A percentile compares a stretch with the other conserved stretches of the same genome.
phyloP scores from a whole-genome alignment of 2,888 invertebrate genomes.

The Philereme transversata region DNA sequence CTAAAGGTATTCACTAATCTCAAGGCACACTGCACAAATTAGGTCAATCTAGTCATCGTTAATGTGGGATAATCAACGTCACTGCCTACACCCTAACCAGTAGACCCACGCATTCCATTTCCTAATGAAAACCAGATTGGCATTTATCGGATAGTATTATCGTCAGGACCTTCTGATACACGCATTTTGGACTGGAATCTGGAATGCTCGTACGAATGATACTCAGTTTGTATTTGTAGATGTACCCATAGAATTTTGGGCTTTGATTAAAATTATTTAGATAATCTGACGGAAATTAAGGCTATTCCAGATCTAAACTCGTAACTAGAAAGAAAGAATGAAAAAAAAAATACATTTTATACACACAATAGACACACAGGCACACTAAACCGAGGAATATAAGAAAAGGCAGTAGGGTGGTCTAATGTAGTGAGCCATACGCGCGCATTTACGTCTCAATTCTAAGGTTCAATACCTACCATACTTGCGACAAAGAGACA shows the following conservation, averaged over 20 bases:
- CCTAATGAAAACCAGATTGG: slow-evolving; percentile 29
- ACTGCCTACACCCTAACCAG: slow-evolving; percentile 3
- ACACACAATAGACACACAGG: too few species aligned
- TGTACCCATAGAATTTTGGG: background rate
- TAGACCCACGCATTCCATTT: slow-evolving; percentile 29
- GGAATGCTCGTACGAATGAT: slow-evolving; percentile 1
- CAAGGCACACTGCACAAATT: slow-evolving; percentile 17
- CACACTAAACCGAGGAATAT: too few species aligned
- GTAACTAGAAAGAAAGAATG: too few species aligned
- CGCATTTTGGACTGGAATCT: slow-evolving; percentile 19
- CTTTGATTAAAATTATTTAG: background rate
- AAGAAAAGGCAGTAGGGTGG: too few species aligned
- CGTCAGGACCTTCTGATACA: slow-evolving; percentile 17
- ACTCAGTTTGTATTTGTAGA: background rate
- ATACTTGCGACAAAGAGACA: too few species aligned
- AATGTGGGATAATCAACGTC: slow-evolving; percentile 11
- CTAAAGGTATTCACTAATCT: background rate
- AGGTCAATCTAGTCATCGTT: slow-evolving; percentile 13
- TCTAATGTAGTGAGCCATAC: too few species aligned
- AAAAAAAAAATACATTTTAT: too few species aligned
- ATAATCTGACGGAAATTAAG: background rate
- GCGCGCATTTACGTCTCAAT: too few species aligned
- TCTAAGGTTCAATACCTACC: too few species aligned
- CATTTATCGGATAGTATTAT: slow-evolving; percentile 30
- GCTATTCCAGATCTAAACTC: too few species aligned